Evolutionary conservation across 2,888 invertebrate species (phyloP).

Genomic region (Drosophila helvetica): DNA sequence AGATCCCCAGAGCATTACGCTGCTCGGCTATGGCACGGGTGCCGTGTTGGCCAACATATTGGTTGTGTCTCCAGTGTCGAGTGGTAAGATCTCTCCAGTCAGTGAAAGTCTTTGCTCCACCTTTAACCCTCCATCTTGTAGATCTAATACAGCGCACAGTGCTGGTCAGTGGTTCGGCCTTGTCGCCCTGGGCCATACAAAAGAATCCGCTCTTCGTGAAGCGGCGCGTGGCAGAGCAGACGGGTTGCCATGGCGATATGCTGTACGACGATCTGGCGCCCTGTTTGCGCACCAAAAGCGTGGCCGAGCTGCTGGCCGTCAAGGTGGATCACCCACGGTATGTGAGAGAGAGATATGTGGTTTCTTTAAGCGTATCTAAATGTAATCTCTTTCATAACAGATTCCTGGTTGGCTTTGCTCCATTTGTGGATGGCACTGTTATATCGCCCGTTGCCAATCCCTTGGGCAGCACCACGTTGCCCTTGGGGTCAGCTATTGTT

Average conservation of each 20-base stretch:
- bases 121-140: conserved; percentile 84
- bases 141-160: conserved; percentile 94
- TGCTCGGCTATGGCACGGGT: conserved; percentile 98
- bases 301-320: conserved; percentile 89
- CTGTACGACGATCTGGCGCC: conserved; percentile 93
- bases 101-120: accelerated
- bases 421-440: conserved; percentile 96
- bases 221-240: conserved; percentile 91
- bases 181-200: conserved; percentile 96
- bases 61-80: conserved; percentile 96
- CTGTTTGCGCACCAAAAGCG: conserved; percentile 91
- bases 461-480: conserved; percentile 80
- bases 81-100: conserved; percentile 87
- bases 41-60: conserved; percentile 98
- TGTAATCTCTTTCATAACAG: conserved; percentile 74
- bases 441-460: conserved; percentile 86
- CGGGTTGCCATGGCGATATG: conserved; percentile 92
- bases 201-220: conserved; percentile 92
- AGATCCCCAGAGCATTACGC: conserved; percentile 95
- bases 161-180: conserved; percentile 94
- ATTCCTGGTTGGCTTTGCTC: conserved; percentile 96
- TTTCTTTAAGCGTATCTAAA: background rate
- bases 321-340: conserved; percentile 90
- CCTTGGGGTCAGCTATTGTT: conserved; percentile 84
- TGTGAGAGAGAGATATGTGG: conserved; percentile 23